Evolutionary conservation across 2,888 invertebrate genomes (phyloP), one percentile per base, ranked within the genome.

Genomic region (Drosophila greeni): DNA sequence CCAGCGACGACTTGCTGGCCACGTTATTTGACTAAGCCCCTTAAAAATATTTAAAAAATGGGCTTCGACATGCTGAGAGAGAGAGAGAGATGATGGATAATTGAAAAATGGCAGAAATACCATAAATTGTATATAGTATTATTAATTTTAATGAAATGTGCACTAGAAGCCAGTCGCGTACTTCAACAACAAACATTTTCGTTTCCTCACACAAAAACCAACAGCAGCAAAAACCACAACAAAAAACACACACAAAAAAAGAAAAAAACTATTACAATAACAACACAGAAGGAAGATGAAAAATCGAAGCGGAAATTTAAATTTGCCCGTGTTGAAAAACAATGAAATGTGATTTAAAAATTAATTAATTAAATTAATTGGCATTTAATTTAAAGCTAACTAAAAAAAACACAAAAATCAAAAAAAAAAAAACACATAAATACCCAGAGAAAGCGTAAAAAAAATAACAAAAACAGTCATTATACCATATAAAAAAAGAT

Each of bases 1-100:
- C 92, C 87, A 91, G 90, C 74, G 95, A 95, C 87, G 95, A 95
- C 88, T 92, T 95, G 86, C 90, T 95, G 84, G 94, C 95, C 78
- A 86, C 88, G 43, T 91, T 95, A 82, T 95, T 95, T 88, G 94
- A 95, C 87, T 93, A 89, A 36, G 43, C 39, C 14, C 29, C 8
- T 14, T 5, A 20, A 14, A 24, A 26, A 14, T 12, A 58, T 11
- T 23, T 16, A 42, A 56, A 56, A 47, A 66, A 67, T 57, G 64
- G 29, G 53, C 23, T 45, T 24, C 11, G 26, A 47, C 20, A 36
- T 54, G 57, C 34, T 68, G 49, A 54, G 60, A 47, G 45, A 31
- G 45, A 43, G 60, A 24, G 60, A 47, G 45, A 47, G 45, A 47
- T 47, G 45, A 40, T 51, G 55, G 65, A 67, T 47, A 70, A 73